phyloP scores from a whole-genome alignment of 1,140 invertebrate species.

The Ectropis grisescens region DNA sequence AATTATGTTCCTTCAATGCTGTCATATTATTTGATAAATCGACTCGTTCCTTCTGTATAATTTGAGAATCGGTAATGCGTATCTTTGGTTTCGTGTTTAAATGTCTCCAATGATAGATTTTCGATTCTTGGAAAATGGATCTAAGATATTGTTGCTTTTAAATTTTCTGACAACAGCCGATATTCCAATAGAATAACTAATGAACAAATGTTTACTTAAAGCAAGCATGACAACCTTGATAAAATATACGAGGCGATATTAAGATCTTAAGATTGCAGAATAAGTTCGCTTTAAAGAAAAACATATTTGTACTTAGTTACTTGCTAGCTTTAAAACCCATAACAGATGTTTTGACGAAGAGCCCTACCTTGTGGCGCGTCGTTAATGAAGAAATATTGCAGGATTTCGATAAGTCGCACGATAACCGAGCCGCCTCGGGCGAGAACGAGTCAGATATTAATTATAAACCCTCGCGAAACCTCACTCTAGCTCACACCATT shows the following conservation, averaged over 20 bases:
- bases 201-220: too few relatives aligned
- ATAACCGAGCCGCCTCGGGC: conserved; percentile 40
- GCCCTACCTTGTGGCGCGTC: conserved; percentile 30
- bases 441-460: conserved; percentile 13
- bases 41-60: conserved; percentile 31
- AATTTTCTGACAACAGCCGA: too few relatives aligned
- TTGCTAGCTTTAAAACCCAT: too few relatives aligned
- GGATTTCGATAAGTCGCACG: conserved; percentile 44
- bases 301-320: too few relatives aligned
- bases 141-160: too few relatives aligned
- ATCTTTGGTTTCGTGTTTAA: not conserved
- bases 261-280: too few relatives aligned
- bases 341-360: conserved; percentile 27
- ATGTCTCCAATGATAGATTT: too few relatives aligned
- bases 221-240: too few relatives aligned
- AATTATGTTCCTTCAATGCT: conserved; percentile 54
- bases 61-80: conserved; percentile 3
- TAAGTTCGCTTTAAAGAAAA: too few relatives aligned
- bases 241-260: too few relatives aligned
- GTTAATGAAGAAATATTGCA: conserved; percentile 68
- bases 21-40: conserved; percentile 66
- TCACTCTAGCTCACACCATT: conserved; percentile 21
- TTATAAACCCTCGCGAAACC: conserved; percentile 9
- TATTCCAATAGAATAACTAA: too few relatives aligned
- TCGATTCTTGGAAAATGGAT: too few relatives aligned